These are phyloP conservation scores for Coenonympha glycerion DNA, from an alignment of 2,888 invertebrate genomes.

Conservation along the genomic window DNA sequence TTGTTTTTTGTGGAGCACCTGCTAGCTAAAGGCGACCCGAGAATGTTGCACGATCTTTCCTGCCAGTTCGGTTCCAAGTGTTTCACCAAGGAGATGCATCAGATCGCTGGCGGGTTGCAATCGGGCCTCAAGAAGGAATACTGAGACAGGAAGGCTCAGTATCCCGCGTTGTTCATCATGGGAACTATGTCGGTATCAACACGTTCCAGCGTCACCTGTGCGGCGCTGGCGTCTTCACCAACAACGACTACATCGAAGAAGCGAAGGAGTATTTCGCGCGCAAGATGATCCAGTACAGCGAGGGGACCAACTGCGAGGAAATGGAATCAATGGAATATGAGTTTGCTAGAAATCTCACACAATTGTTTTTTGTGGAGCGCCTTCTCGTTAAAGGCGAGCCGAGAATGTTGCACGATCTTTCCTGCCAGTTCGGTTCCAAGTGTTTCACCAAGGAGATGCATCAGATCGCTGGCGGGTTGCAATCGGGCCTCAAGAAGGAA, in stretches of 20 bases:
- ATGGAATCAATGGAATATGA: conserved; percentile 97
- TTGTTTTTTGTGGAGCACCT: conserved; percentile 99
- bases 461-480: conserved; percentile 95
- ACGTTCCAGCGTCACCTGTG: conserved; percentile 80
- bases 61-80: conserved; percentile 99
- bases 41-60: conserved; percentile 97
- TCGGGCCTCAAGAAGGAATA: conserved; percentile 97
- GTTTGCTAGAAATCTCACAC: conserved; percentile 93
- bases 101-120: conserved; percentile 96
- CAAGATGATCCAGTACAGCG: conserved; percentile 96
- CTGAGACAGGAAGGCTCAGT: conserved; percentile 94
- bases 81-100: conserved; percentile 99
- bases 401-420: conserved; percentile 96
- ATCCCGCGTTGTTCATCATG: conserved; percentile 97
- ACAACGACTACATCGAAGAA: conserved; percentile 94
- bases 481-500: conserved; percentile 97
- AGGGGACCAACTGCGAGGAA: conserved; percentile 82
- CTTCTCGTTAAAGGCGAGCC: conserved; percentile 97
- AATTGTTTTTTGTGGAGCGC: conserved; percentile 98
- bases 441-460: conserved; percentile 99
- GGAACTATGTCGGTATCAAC: conserved; percentile 91
- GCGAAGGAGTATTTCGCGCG: conserved; percentile 98
- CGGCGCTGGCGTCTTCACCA: conserved; percentile 78
- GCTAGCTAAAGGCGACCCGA: conserved; percentile 96
- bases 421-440: conserved; percentile 99